phyloP scores from a whole-genome alignment of 2,888 invertebrate genomes.

The Malthinus flaveolus region DNA sequence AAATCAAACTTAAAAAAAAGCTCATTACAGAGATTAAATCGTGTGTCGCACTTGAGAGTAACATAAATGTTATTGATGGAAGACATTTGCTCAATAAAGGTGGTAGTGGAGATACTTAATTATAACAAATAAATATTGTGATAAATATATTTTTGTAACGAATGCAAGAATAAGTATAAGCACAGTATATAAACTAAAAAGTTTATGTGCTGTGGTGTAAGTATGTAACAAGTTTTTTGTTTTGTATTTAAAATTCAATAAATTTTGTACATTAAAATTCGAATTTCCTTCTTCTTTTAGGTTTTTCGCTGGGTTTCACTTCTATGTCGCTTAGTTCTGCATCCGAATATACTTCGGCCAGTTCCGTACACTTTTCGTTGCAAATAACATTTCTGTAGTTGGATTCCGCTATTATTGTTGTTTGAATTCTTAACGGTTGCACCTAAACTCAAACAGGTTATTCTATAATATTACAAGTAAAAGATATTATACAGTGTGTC shows the following conservation, averaged over 20 bases:
- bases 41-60: conserved; percentile 19
- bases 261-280: conserved; percentile 8
- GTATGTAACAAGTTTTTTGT: too few relatives aligned
- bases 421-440: conserved; percentile 36
- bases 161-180: conserved; percentile 29
- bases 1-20: conserved; percentile 1
- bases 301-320: background rate
- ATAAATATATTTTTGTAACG: background rate
- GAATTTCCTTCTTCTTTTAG: conserved; percentile 1
- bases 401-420: conserved; percentile 32
- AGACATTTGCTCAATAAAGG: too few relatives aligned
- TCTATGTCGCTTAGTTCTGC: background rate
- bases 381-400: conserved; percentile 11
- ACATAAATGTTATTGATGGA: conserved; percentile 26
- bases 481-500: too few relatives aligned
- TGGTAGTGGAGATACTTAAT: too few relatives aligned
- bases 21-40: background rate
- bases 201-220: too few relatives aligned
- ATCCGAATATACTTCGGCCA: background rate
- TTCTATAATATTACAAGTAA: background rate
- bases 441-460: conserved; percentile 27
- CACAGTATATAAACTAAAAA: too few relatives aligned
- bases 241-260: too few relatives aligned
- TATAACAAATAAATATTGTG: too few relatives aligned
- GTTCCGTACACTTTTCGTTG: background rate